These are phyloP conservation scores for Gisinianus flammeolus DNA, from an alignment of 2,888 invertebrate genomes.

Conservation along the genomic window DNA sequence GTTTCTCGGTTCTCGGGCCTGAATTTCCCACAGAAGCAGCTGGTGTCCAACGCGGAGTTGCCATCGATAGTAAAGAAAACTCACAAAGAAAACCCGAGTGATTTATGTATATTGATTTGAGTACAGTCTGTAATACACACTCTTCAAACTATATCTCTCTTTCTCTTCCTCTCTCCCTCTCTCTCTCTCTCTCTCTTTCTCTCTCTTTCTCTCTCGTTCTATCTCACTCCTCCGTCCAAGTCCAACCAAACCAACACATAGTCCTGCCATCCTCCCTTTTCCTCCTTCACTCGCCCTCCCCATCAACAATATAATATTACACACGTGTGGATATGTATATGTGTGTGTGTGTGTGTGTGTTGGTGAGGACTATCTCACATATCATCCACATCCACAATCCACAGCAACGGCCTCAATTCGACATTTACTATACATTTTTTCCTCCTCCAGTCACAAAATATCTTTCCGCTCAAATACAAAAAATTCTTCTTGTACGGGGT, in stretches of 20 bases:
- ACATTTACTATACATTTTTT: background rate
- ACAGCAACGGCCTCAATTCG: too few relatives aligned
- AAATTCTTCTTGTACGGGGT: too few relatives aligned
- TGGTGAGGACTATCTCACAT: background rate
- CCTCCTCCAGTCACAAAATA: background rate
- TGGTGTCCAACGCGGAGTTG: constrained; percentile 32
- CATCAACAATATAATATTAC: background rate
- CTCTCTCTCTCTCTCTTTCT: background rate
- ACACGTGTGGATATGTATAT: too few relatives aligned
- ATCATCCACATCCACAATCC: too few relatives aligned
- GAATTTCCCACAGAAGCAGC: constrained; percentile 28
- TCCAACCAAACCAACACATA: too few relatives aligned
- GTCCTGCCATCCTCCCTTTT: too few relatives aligned
- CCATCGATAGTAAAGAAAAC: constrained; percentile 28
- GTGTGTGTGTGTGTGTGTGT: too few relatives aligned
- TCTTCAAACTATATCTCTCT: background rate
- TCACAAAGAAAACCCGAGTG: constrained; percentile 41
- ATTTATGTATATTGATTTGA: constrained; percentile 53
- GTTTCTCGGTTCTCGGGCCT: constrained; percentile 10
- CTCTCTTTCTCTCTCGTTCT: too few relatives aligned
- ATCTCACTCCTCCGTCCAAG: too few relatives aligned
- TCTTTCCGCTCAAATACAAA: too few relatives aligned
- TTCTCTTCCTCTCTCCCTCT: background rate
- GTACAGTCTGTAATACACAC: constrained; percentile 12
- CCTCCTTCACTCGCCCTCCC: background rate